Base-by-base conservation (phyloP, 2,113 vertebrate genomes). In the Motacilla alba region DNA sequence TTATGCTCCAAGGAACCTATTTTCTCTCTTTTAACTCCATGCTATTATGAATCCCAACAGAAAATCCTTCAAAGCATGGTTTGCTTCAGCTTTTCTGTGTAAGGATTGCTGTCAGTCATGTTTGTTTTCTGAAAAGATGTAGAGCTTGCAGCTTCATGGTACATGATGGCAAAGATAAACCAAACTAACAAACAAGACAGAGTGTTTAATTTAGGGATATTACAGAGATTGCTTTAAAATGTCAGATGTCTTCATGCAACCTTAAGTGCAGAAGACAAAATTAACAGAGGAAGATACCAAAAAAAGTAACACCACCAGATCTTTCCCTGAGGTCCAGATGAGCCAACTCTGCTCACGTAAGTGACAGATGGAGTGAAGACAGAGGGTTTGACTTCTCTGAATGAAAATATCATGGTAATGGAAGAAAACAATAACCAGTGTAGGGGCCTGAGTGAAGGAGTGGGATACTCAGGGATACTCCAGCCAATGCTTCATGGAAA, bases 1-100 rank as follows among this genome's bases (percentile, higher is more conserved):
- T 93, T 91, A 92, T 96, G 96, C 95, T 97, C 86, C 93, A 97
- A 97, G 95, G 96, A 94, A 96, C 94, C 96, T 95, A 96, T 97
- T 98, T 98, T 97, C 95, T 95, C 64, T 82, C 95, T 94, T 91
- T 88, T 93, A 91, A 91, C 76, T 96, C 89, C 43, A 67, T 90
- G 75, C 77, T 91, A 93, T 95, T 95, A 89, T 82, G 81, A 73
- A 83, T 83, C 83, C 76, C 92, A 94, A 78, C 88, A 94, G 93
- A 95, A 96, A 91, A 94, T 90, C 76, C 53, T 28, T 64, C 94
- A 93, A 93, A 94, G 86, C 53, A 68, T 43, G 69, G 56, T 72
- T 84, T 90, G 39, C 90, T 94, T 89, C 86, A 85, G 88, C 52
- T 96, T 94, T 95, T 86, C 69, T 80, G 59, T 90, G 3, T 43